phyloP scores from a whole-genome alignment of 2,888 invertebrate species.

The Lepetodrilus schrolli region DNA sequence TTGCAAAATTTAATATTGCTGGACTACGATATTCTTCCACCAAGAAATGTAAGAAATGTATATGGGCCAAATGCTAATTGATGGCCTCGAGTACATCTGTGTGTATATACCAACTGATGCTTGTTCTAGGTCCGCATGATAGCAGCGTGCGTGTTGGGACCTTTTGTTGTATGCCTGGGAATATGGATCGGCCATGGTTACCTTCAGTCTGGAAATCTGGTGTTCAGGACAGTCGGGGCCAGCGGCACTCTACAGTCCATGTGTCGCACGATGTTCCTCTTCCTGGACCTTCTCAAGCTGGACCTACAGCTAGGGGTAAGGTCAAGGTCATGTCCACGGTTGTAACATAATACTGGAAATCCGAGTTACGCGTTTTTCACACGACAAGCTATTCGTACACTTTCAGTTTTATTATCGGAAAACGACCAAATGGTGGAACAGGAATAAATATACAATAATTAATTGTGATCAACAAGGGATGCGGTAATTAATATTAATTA shows the following conservation, averaged over 20 bases:
- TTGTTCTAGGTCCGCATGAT: slow-evolving; percentile 50
- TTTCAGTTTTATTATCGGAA: background rate
- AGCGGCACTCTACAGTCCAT: slow-evolving; percentile 57
- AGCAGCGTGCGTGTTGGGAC: slow-evolving; percentile 49
- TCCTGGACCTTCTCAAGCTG: slow-evolving; percentile 63
- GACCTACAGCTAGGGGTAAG: slow-evolving; percentile 70
- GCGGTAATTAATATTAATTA: background rate
- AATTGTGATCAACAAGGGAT: too few species aligned
- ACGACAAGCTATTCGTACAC: background rate
- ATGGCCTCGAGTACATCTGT: too few species aligned
- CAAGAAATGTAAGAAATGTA: too few species aligned
- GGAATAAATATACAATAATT: too few species aligned
- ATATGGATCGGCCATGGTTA: slow-evolving; percentile 52
- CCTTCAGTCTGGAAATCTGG: slow-evolving; percentile 61
- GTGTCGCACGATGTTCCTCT: slow-evolving; percentile 60
- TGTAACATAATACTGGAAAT: too few species aligned
- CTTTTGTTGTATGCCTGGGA: slow-evolving; percentile 51
- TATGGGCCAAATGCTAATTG: too few species aligned
- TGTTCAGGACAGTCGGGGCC: slow-evolving; percentile 70
- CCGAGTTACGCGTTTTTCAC: too few species aligned
- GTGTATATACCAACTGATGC: too few species aligned
- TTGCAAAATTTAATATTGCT: too few species aligned
- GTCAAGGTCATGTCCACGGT: too few species aligned
- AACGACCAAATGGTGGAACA: background rate
- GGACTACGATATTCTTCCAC: too few species aligned